Percentiles rank a stretch among this genome's conserved stretches.
Evolutionary conservation across 2,113 vertebrate species (phyloP).

Genomic region (Polypterus senegalus): DNA sequence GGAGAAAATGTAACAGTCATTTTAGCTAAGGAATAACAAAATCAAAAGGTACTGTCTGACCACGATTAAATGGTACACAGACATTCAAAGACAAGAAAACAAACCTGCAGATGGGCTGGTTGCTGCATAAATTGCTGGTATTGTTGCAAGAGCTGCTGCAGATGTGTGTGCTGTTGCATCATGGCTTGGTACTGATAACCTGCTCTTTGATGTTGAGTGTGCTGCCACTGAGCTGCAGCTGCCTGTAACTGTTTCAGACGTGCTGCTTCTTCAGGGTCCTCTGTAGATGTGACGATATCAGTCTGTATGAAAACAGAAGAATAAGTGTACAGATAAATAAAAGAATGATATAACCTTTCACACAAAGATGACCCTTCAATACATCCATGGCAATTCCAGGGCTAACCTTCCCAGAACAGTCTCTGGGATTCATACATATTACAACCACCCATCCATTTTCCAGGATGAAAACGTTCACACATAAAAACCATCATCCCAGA

Average conservation of each 20-base stretch:
- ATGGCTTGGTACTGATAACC: slow-evolving; percentile 89
- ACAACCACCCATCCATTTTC: too few relatives aligned
- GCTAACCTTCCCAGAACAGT: too few relatives aligned
- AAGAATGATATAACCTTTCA: too few relatives aligned
- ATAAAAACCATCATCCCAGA: too few relatives aligned
- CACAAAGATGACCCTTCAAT: too few relatives aligned
- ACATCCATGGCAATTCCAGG: too few relatives aligned
- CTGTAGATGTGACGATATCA: slow-evolving; percentile 34
- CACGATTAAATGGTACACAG: not conserved
- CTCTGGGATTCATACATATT: too few relatives aligned
- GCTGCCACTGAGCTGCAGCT: slow-evolving; percentile 92
- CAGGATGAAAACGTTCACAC: too few relatives aligned
- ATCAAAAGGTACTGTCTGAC: not conserved
- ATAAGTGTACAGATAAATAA: too few relatives aligned
- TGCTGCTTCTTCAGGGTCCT: slow-evolving; percentile 74
- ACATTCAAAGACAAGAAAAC: slow-evolving; percentile 8
- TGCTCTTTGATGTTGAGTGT: slow-evolving; percentile 82
- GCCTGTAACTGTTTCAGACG: slow-evolving; percentile 84
- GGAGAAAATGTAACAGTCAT: too few relatives aligned
- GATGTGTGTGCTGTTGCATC: slow-evolving; percentile 87
- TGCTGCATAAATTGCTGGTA: slow-evolving; percentile 86
- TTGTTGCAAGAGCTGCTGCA: slow-evolving; percentile 80
- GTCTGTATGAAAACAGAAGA: slow-evolving; percentile 19
- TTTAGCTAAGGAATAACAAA: too few relatives aligned
- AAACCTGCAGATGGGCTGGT: slow-evolving; percentile 75